Base-by-base conservation (phyloP, 1,140 invertebrate genomes). In the Neoseiulus cucumeris region DNA sequence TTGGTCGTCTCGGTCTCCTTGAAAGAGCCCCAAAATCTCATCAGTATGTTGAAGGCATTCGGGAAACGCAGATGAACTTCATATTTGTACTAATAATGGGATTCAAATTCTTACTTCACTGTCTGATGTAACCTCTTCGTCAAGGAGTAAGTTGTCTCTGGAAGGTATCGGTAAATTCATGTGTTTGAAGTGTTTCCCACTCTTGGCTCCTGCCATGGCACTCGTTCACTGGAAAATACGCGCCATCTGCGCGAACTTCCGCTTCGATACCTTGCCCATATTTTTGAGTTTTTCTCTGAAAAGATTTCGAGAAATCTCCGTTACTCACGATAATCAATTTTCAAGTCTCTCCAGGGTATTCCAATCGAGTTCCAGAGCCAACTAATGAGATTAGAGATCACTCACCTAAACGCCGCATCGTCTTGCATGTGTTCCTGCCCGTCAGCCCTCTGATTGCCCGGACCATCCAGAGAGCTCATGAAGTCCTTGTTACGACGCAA, bases 401-500 rank as follows among this genome's bases (percentile, higher is more conserved):
- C 4, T 2, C 14, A 59, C 51, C 51, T 59, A 20, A 59, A 59
- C 2, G 22, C 51, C 22, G 51, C 51, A 33, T 59, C 51, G 28
- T 66, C 68, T 28, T 55, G 65, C 29, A 66, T 66, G 29, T 66
- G 28, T 44, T 28, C 17, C 42, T 30, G 39, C 28, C 25, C 59
- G 17, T 68, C 65, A 4, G 68, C 66, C 22, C 59, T 66, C 17
- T 59, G 44, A 7, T 44, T 42, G 17, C 30, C 64, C 2, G 64
- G 18, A 25, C 22, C 22, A 72, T 91, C 86, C 47, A 93, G 76
- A 2, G 87, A 87, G 42, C 83, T 84, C 75, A 92, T 83, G 72
- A 93, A 93, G 72, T 91, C 88, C 74, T 89, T 83, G 74, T 93
- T 91, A 80, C 84, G 85, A 67, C 87, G 78, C 30, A 93, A 76